These are phyloP conservation scores for Caligus rogercresseyi DNA, from an alignment of 1,140 invertebrate species.

Conservation along the genomic window DNA sequence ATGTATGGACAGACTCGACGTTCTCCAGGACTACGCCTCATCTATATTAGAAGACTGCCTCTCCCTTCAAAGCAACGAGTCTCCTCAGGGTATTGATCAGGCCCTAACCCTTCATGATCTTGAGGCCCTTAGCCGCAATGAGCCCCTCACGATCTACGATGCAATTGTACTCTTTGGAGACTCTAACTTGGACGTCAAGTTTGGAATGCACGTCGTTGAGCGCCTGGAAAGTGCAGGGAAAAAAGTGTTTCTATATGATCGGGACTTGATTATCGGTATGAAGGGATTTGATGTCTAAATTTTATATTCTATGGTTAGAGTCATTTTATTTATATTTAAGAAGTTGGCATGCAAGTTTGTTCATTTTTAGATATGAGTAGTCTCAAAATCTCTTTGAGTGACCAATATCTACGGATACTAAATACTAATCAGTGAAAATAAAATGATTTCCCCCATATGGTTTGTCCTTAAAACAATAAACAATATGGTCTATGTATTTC, in stretches of 20 bases:
- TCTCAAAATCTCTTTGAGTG: too few species aligned
- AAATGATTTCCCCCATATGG: too few species aligned
- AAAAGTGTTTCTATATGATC: neutral
- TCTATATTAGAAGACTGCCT: neutral
- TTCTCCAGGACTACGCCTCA: neutral
- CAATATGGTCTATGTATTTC: too few species aligned
- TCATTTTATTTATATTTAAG: too few species aligned
- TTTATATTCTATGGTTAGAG: too few species aligned
- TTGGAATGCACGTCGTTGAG: neutral
- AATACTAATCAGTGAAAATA: too few species aligned
- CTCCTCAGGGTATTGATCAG: neutral
- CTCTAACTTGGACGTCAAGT: neutral
- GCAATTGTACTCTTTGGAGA: neutral
- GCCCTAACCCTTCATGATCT: neutral
- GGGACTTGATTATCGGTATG: neutral
- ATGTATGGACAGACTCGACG: neutral
- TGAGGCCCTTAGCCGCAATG: neutral
- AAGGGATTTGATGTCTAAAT: too few species aligned
- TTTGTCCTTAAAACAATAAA: too few species aligned
- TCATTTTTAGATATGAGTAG: too few species aligned
- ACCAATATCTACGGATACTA: too few species aligned
- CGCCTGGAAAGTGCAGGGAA: neutral
- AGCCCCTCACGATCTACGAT: neutral
- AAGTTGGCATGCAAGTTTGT: too few species aligned
- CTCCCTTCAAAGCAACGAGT: neutral